A percentile compares a stretch with the other conserved stretches of the same genome.
Evolutionary conservation across 1,140 invertebrate genomes (phyloP).

Genomic region (Drosophila burlai): DNA sequence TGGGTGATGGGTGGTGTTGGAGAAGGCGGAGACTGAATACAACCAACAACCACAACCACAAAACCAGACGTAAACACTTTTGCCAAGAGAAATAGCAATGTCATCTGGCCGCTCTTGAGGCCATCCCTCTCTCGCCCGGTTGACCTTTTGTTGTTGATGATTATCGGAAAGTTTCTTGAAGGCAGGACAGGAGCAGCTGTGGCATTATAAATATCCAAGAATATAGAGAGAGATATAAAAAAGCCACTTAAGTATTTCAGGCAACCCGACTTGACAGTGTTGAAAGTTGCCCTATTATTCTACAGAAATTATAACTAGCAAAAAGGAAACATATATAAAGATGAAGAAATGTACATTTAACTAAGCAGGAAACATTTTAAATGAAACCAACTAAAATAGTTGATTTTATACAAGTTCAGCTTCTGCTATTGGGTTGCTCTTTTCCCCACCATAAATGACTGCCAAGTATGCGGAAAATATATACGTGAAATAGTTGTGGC

Average conservation of each 20-base stretch:
- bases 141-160: conserved; percentile 51
- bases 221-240: conserved; percentile 5
- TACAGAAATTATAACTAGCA: not conserved
- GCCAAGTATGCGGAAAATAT: conserved; percentile 11
- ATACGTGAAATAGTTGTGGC: conserved; percentile 9
- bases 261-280: not conserved
- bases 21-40: not conserved
- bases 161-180: conserved; percentile 37
- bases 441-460: conserved; percentile 10
- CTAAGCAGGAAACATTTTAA: not conserved
- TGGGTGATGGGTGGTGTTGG: no score
- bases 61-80: conserved; percentile 76
- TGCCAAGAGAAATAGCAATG: conserved; percentile 42
- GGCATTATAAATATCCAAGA: conserved; percentile 13
- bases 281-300: not conserved
- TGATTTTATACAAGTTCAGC: no score
- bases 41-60: conserved; percentile 52
- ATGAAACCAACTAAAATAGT: not conserved
- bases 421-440: not conserved
- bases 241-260: conserved; percentile 13
- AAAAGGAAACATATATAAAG: not conserved
- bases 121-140: conserved; percentile 2
- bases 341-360: not conserved
- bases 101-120: conserved; percentile 24
- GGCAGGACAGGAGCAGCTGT: conserved; percentile 2